These are phyloP conservation scores for Peromyscus leucopus DNA, from an alignment of 2,113 vertebrate species.

Conservation along the genomic window DNA sequence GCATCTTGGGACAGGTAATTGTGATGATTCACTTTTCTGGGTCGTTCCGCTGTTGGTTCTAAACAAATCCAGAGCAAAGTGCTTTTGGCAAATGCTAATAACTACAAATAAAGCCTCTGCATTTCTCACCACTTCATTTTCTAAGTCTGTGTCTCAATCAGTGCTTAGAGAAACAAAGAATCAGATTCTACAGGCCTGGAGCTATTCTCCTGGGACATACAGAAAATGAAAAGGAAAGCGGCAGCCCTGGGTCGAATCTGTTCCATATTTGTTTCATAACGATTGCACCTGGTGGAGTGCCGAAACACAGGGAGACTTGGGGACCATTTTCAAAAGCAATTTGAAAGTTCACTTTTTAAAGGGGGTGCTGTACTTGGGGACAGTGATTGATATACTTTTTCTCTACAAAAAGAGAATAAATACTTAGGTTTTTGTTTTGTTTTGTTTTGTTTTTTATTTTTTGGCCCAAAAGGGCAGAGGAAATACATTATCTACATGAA, in stretches of 20 bases:
- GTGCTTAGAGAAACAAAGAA: slow-evolving; percentile 43
- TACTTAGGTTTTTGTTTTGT: background rate
- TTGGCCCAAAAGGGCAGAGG: background rate
- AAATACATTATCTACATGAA: background rate
- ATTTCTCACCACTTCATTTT: slow-evolving; percentile 25
- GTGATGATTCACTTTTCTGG: rapidly evolving
- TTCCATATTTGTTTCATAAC: background rate
- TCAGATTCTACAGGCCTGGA: background rate
- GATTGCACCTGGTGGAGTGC: background rate
- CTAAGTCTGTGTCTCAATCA: slow-evolving; percentile 6
- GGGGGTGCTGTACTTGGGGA: background rate
- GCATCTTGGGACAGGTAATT: background rate
- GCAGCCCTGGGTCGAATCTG: background rate
- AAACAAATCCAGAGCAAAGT: background rate
- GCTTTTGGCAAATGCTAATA: slow-evolving; percentile 26
- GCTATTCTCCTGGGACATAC: background rate
- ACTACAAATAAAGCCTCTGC: slow-evolving; percentile 8
- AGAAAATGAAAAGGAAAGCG: slow-evolving; percentile 35
- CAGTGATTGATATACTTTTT: background rate
- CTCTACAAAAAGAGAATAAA: background rate
- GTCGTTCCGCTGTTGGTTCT: background rate
- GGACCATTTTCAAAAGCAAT: slow-evolving; percentile 35
- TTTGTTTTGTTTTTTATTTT: background rate
- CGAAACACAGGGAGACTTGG: background rate
- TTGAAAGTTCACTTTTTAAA: slow-evolving; percentile 52